Percentiles rank a stretch among this genome's conserved stretches.
Conservation (phyloP, 1,140 invertebrate genomes). For the Ceratosolen solmsi region DNA sequence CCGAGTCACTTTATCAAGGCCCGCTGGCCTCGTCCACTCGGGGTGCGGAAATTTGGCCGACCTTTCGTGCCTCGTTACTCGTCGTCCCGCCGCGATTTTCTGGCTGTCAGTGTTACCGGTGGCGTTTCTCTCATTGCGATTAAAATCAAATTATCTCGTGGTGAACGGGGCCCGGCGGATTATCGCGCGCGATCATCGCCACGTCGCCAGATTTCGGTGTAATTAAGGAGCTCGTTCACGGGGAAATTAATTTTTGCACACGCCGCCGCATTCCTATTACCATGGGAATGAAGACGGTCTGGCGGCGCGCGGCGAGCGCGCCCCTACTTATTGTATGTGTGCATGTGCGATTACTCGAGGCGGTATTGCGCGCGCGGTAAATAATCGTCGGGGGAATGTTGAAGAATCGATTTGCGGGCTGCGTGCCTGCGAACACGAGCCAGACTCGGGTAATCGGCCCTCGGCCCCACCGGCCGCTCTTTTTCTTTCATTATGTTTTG, state of each 20-base stretch:
- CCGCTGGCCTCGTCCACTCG: background rate
- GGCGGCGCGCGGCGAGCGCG: background rate
- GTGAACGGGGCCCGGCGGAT: background rate
- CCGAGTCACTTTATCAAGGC: background rate
- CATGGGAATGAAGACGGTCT: slow-evolving; percentile 34
- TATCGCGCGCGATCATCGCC: background rate
- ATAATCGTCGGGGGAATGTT: slow-evolving; percentile 31
- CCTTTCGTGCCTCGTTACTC: too few relatives aligned
- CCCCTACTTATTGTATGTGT: background rate
- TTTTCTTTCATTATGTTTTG: background rate
- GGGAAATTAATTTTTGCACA: slow-evolving; percentile 37
- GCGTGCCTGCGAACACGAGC: background rate
- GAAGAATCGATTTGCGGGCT: slow-evolving; percentile 37
- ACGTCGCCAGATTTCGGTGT: background rate
- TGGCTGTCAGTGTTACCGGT: background rate
- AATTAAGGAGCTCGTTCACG: slow-evolving; percentile 43
- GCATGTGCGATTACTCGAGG: background rate
- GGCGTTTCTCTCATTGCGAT: slow-evolving; percentile 22
- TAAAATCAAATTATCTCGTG: slow-evolving; percentile 38
- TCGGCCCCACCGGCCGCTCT: background rate
- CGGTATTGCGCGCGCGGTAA: background rate
- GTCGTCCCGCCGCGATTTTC: too few relatives aligned
- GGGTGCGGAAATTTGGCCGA: background rate
- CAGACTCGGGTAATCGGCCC: slow-evolving; percentile 18
- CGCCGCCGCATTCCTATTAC: background rate